Percentiles rank a stretch among this genome's conserved stretches.
phyloP scores from a whole-genome alignment of 2,113 vertebrate genomes.

The Conger conger region DNA sequence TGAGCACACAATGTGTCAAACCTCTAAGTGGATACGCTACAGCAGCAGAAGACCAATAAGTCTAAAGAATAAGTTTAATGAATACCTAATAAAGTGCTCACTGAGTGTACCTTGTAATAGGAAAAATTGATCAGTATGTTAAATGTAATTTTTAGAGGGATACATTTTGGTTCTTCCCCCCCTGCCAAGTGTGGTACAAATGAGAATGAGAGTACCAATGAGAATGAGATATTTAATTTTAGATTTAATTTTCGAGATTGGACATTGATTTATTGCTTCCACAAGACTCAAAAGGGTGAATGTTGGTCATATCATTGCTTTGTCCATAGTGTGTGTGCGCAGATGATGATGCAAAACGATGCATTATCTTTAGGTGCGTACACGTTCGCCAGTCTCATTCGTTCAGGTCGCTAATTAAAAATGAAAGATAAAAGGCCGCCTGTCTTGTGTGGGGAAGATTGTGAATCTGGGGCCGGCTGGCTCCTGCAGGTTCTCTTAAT shows the following conservation, averaged over 20 bases:
- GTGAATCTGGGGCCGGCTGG: background rate
- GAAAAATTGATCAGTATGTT: background rate
- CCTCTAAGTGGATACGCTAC: too few species aligned
- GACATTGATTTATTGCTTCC: background rate
- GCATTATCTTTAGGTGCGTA: background rate
- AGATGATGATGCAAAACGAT: too few species aligned
- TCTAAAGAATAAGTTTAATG: too few species aligned
- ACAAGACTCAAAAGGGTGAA: background rate
- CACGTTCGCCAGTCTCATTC: too few species aligned
- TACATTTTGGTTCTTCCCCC: background rate
- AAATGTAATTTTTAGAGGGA: background rate
- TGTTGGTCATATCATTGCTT: too few species aligned
- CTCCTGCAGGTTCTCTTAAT: background rate
- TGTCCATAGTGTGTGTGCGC: too few species aligned
- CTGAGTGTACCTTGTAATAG: background rate
- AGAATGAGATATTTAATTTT: background rate
- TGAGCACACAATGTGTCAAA: too few species aligned
- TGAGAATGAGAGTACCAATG: background rate
- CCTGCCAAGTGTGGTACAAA: background rate
- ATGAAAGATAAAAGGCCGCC: background rate
- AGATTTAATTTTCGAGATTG: background rate
- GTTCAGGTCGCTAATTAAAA: background rate
- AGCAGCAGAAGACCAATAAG: too few species aligned
- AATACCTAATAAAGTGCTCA: too few species aligned
- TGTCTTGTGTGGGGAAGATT: background rate